These are phyloP conservation scores for Stenotaenia linearis DNA, from an alignment of 2,888 invertebrate genomes.

Conservation along the genomic window DNA sequence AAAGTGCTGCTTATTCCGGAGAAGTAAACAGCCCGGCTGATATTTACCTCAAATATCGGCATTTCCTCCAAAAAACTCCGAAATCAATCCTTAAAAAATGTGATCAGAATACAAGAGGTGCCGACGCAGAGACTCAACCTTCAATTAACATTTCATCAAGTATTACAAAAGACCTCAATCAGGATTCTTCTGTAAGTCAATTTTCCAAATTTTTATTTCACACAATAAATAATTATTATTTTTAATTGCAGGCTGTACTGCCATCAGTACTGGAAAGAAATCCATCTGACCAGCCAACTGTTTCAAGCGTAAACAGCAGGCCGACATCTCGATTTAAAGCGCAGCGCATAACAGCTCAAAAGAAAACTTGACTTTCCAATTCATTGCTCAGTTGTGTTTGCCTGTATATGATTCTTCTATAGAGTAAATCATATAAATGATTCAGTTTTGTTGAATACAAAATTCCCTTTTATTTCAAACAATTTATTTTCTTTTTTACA, in stretches of 20 bases:
- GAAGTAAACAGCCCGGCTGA: constrained; percentile 30
- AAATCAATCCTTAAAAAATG: constrained; percentile 36
- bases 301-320: neutral
- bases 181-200: neutral
- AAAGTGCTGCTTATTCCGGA: neutral
- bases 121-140: neutral
- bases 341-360: neutral
- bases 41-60: constrained; percentile 29
- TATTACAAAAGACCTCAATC: neutral
- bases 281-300: neutral
- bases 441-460: neutral
- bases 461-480: neutral
- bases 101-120: neutral
- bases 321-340: neutral
- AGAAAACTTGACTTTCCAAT: neutral
- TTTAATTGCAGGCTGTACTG: neutral
- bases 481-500: too few species aligned
- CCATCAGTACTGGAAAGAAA: neutral
- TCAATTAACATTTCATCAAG: neutral
- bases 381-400: neutral
- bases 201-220: neutral
- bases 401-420: neutral
- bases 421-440: neutral
- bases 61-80: constrained; percentile 22
- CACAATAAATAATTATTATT: neutral